Conservation (phyloP, 2,888 invertebrate species). For the Dolomedes plantarius region DNA sequence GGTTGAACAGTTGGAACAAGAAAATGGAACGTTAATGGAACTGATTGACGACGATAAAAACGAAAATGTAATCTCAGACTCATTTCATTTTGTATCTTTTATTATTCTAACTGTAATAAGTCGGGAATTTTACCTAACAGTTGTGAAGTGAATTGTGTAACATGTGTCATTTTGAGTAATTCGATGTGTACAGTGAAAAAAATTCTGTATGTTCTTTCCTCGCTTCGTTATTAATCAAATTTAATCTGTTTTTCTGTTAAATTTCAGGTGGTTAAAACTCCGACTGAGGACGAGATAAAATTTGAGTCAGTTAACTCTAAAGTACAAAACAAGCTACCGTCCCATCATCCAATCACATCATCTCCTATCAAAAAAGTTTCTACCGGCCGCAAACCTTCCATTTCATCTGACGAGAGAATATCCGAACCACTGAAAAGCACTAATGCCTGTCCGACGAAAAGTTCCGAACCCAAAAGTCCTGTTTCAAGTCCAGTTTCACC, state of each 20-base stretch:
- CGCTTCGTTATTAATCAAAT: too few species aligned
- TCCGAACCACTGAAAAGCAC: conserved; percentile 48
- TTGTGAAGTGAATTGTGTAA: too few species aligned
- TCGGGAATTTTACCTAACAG: too few species aligned
- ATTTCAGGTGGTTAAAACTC: conserved; percentile 23
- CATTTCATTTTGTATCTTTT: too few species aligned
- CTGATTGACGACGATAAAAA: conserved; percentile 75
- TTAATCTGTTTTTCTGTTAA: too few species aligned
- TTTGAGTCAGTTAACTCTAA: conserved; percentile 8
- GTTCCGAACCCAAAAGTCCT: conserved; percentile 36
- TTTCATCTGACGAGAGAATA: conserved; percentile 31
- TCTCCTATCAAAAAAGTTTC: conserved; percentile 33
- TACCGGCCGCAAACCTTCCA: conserved; percentile 30
- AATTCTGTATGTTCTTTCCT: too few species aligned
- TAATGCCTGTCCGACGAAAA: conserved; percentile 9
- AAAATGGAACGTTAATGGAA: conserved; percentile 85
- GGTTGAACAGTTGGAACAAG: conserved; percentile 86
- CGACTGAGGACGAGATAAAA: neutral
- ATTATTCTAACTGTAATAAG: too few species aligned
- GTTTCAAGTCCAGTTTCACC: conserved; percentile 39
- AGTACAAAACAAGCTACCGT: conserved; percentile 42
- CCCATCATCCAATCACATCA: conserved; percentile 47
- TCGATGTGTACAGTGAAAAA: too few species aligned
- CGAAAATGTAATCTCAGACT: conserved; percentile 26
- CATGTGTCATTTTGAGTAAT: too few species aligned